These are phyloP conservation scores for Pelodytes ibericus DNA, from an alignment of 2,797 vertebrate genomes.

Conservation along the genomic window DNA sequence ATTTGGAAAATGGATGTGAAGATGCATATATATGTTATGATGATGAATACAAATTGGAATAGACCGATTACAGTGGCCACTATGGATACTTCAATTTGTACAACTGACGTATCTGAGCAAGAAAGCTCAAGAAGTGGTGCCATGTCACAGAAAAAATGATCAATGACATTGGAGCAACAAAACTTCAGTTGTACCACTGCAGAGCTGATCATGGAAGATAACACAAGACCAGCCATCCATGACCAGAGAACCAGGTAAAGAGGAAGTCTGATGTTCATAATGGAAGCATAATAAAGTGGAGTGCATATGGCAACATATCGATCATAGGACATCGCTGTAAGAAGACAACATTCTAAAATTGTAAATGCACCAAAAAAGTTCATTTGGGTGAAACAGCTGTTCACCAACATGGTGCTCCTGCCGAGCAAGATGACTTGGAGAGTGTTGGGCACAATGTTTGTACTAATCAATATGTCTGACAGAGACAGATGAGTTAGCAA, in stretches of 20 bases:
- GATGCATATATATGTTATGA: constrained; percentile 16
- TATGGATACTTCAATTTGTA: constrained; percentile 20
- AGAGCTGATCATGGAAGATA: constrained; percentile 51
- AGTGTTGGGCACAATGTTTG: constrained; percentile 60
- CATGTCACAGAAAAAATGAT: too few species aligned
- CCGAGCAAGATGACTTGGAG: constrained; percentile 54
- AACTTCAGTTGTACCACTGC: constrained; percentile 41
- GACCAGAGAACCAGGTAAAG: constrained; percentile 48
- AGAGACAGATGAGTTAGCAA: constrained; percentile 60
- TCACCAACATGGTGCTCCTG: constrained; percentile 57
- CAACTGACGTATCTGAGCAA: constrained; percentile 28
- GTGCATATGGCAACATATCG: background rate
- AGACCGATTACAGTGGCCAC: constrained; percentile 26
- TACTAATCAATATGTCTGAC: constrained; percentile 69
- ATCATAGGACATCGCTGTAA: constrained; percentile 71
- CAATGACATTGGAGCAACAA: too few species aligned
- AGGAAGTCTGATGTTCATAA: background rate
- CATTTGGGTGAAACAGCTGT: constrained; percentile 65
- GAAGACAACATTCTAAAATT: constrained; percentile 69
- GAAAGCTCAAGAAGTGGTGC: constrained; percentile 58
- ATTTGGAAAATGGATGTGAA: constrained; percentile 20
- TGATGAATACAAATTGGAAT: constrained; percentile 13
- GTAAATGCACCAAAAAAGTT: constrained; percentile 61
- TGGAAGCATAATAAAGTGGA: background rate
- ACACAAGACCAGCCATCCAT: constrained; percentile 50